Evolutionary conservation across 2,113 vertebrate species (phyloP).

Genomic region (Melozone crissalis): DNA sequence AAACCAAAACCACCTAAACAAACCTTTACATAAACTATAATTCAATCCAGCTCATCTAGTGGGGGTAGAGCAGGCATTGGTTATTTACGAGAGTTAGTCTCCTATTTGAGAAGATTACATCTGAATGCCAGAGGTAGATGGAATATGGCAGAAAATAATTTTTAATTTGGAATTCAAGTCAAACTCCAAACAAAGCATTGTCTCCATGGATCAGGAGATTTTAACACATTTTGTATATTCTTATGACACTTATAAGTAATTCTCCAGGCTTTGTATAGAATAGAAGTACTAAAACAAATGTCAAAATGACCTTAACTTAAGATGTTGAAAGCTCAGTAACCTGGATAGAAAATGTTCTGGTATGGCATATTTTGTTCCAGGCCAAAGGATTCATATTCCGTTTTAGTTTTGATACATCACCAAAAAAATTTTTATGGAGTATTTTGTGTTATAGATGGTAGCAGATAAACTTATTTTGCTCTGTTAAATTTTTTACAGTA

Average conservation of each 20-base stretch:
- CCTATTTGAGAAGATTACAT: not conserved
- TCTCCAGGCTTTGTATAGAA: not conserved
- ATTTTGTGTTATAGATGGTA: not conserved
- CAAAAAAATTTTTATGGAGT: not conserved
- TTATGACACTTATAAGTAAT: not conserved
- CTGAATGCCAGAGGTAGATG: not conserved
- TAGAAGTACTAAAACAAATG: not conserved
- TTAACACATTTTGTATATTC: not conserved
- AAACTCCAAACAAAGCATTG: not conserved
- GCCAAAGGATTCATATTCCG: not conserved
- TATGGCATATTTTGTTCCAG: not conserved
- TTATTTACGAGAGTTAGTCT: not conserved
- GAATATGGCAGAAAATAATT: not conserved
- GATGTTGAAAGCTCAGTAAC: not conserved
- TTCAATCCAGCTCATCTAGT: not conserved
- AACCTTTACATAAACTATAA: not conserved
- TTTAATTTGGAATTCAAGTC: not conserved
- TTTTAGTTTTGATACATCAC: not conserved
- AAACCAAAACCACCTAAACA: not conserved
- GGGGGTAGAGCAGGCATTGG: accelerated
- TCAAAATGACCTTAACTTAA: not conserved
- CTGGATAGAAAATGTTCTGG: not conserved
- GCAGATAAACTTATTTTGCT: not conserved
- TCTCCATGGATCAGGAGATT: not conserved
- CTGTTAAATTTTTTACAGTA: too few species aligned